Evolutionary conservation across 2,888 invertebrate species (phyloP).

Genomic region (Drosophila atroscutellata): DNA sequence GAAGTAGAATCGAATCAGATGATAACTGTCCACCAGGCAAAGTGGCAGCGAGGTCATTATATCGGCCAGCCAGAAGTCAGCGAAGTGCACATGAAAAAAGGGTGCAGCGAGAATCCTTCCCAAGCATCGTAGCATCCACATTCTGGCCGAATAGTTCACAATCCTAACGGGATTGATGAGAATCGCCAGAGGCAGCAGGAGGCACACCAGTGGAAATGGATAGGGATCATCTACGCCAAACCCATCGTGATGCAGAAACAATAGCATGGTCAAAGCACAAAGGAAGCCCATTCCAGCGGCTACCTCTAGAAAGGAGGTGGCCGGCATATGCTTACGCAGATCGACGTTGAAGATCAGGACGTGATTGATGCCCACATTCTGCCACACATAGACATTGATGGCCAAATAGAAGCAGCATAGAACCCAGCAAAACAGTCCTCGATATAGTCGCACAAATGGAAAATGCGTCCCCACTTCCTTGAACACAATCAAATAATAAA

Average conservation of each 20-base stretch:
- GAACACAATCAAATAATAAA: not conserved
- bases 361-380: conserved; percentile 97
- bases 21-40: conserved; percentile 96
- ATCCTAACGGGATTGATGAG: conserved; percentile 95
- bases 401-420: conserved; percentile 95
- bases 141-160: conserved; percentile 93
- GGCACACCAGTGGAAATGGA: conserved; percentile 93
- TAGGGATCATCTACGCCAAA: conserved; percentile 90
- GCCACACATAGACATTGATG: conserved; percentile 97
- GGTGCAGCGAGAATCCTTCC: conserved; percentile 93
- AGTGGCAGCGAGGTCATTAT: conserved; percentile 95
- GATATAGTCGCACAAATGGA: conserved; percentile 93
- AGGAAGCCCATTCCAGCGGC: conserved; percentile 95
- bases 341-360: conserved; percentile 97
- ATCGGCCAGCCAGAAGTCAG: conserved; percentile 98
- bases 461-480: not conserved
- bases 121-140: conserved; percentile 93
- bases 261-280: conserved; percentile 93
- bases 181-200: conserved; percentile 91
- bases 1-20: conserved; percentile 94
- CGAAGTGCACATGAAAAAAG: conserved; percentile 95
- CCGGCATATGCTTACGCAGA: conserved; percentile 94
- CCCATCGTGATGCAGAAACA: conserved; percentile 87
- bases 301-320: conserved; percentile 95
- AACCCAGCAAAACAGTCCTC: conserved; percentile 95